These are phyloP conservation scores for Burhinus bistriatus DNA, from an alignment of 2,113 vertebrate species.

Conservation along the genomic window DNA sequence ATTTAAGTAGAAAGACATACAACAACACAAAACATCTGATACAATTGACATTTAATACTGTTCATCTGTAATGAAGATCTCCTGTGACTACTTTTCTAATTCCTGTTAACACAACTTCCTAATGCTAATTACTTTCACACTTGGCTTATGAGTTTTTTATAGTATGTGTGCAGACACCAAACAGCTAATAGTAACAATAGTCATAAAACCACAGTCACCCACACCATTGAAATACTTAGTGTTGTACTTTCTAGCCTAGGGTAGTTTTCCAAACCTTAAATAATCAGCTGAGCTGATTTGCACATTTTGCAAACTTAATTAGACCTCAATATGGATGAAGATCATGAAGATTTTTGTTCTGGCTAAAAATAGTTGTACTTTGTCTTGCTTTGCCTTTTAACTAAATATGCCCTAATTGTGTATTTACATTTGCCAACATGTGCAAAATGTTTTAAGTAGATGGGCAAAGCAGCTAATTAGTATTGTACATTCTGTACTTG, in stretches of 20 bases:
- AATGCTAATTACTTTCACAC: neutral
- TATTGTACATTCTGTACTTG: slow-evolving; percentile 41
- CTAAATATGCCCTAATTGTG: slow-evolving; percentile 32
- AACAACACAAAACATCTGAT: neutral
- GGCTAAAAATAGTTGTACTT: slow-evolving; percentile 40
- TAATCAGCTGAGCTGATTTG: neutral
- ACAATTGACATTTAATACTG: neutral
- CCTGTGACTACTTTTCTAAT: neutral
- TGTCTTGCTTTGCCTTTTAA: slow-evolving; percentile 36
- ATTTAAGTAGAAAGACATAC: neutral
- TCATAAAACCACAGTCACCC: neutral
- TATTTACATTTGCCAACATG: slow-evolving; percentile 45
- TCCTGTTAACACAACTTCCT: neutral
- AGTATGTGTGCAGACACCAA: neutral
- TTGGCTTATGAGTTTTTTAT: neutral
- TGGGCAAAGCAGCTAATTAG: slow-evolving; percentile 42
- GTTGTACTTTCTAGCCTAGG: neutral
- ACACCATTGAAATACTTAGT: neutral
- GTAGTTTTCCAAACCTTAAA: neutral
- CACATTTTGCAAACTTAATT: slow-evolving; percentile 30
- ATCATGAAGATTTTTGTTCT: slow-evolving; percentile 16
- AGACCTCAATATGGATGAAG: neutral
- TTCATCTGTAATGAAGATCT: slow-evolving; percentile 13
- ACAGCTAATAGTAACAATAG: neutral
- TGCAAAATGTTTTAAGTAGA: slow-evolving; percentile 10